Conservation (phyloP, 2,888 invertebrate genomes). For the Polyommatus icarus region DNA sequence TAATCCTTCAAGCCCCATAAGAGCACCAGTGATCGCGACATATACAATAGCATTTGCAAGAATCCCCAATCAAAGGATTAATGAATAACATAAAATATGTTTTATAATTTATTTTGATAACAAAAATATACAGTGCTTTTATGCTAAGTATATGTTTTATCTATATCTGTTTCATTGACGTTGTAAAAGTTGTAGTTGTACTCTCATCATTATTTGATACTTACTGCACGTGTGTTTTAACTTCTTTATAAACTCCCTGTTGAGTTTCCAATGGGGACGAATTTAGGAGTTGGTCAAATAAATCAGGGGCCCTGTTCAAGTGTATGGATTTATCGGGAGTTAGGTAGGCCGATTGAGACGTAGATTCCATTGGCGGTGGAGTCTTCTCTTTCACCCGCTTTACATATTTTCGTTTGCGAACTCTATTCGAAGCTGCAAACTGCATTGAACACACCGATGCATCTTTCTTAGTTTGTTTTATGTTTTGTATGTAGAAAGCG, state of each 20-base stretch:
- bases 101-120: too few relatives aligned
- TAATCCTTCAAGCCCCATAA: too few relatives aligned
- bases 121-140: too few relatives aligned
- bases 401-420: slow-evolving; percentile 69
- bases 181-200: too few relatives aligned
- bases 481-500: slow-evolving; percentile 71
- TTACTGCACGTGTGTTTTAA: slow-evolving; percentile 10
- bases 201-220: not conserved
- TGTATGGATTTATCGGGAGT: slow-evolving; percentile 72
- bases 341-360: slow-evolving; percentile 54
- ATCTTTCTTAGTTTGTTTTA: slow-evolving; percentile 71
- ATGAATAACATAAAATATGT: too few relatives aligned
- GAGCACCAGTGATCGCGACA: too few relatives aligned
- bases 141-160: too few relatives aligned
- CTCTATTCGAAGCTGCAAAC: slow-evolving; percentile 54
- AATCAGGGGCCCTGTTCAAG: slow-evolving; percentile 65
- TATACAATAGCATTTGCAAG: too few relatives aligned
- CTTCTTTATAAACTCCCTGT: not conserved
- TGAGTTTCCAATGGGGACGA: slow-evolving; percentile 42
- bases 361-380: slow-evolving; percentile 45
- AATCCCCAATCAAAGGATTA: too few relatives aligned
- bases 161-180: too few relatives aligned
- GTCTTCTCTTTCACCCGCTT: slow-evolving; percentile 63
- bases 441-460: slow-evolving; percentile 57
- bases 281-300: slow-evolving; percentile 66